Base-by-base conservation (phyloP, 2,113 vertebrate species). In the Nothocercus julius region DNA sequence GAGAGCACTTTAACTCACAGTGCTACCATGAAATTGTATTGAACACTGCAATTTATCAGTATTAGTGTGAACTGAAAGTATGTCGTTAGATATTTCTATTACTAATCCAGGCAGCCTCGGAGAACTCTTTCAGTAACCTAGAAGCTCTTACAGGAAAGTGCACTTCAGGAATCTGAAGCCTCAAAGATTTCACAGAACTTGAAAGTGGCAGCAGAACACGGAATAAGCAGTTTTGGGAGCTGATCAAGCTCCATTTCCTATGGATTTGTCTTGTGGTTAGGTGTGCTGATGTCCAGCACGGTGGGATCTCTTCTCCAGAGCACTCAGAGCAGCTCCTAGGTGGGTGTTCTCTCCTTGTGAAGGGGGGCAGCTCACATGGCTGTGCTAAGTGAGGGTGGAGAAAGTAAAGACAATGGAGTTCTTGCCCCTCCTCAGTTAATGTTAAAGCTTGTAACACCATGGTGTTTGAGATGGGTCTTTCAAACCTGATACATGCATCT, bases 1-100 rank as follows among this genome's bases (percentile, higher is more conserved):
- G 93, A 87, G 89, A 63, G 87, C 85, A 93, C 59, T 92, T 93
- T 78, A 88, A 68, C 78, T 95, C 62, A 79, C 56, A 66, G 69
- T 82, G 40, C 34, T 91, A 82, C n/a, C 73, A 63, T 20, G 62
- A 91, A 77, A 72, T 64, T 32, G 44, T 73, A 90, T 32, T 86
- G 67, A 95, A 75, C 75, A 82, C 68, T 83, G 32, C 11, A 69
- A 91, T 85, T 89, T 90, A 69, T 89, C 25, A 73, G 15, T 75
- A 38, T 56, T 84, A 77, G 11, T 61, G 51, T 67, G 66, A 94
- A 56, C 36, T 51, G 67, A 17, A 80, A 78, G 9, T 42, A 25
- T 62, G 69, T 32, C 25, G 3, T 42, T 82, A 87, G 53, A 78
- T 30, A 38, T 45, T 49, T 69, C 24, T 54, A 22, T 28, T 64